A percentile compares a stretch with the other conserved stretches of the same genome.
These are phyloP conservation scores for Carcharodon carcharias DNA, from an alignment of 2,797 vertebrate species.

Conservation along the genomic window DNA sequence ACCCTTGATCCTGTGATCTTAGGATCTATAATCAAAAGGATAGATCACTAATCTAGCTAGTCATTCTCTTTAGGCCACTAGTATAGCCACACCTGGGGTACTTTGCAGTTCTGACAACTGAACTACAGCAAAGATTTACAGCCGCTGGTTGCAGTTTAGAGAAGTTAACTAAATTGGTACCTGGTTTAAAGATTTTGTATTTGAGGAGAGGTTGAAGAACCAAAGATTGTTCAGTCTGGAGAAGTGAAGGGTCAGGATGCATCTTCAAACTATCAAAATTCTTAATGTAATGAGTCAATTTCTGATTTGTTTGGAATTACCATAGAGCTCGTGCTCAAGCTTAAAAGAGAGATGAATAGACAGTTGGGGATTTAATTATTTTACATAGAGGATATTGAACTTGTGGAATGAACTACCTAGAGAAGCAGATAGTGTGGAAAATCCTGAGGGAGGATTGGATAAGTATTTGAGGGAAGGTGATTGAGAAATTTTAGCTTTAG, in stretches of 20 bases:
- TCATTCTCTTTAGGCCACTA: not conserved
- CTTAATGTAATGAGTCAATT: not conserved
- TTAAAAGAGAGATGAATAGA: not conserved
- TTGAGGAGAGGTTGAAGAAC: not conserved
- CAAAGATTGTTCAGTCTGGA: not conserved
- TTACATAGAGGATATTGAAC: not conserved
- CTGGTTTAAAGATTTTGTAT: not conserved
- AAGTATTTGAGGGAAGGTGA: not conserved
- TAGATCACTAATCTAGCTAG: not conserved
- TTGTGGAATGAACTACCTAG: not conserved
- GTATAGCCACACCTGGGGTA: not conserved
- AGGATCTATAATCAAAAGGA: not conserved
- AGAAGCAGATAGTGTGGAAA: not conserved
- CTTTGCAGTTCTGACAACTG: not conserved
- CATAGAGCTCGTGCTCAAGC: not conserved
- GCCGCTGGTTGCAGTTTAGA: not conserved
- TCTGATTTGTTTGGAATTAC: not conserved
- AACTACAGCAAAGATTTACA: not conserved
- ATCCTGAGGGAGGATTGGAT: not conserved
- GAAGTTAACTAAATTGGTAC: not conserved
- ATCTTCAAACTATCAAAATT: not conserved
- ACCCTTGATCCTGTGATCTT: not conserved
- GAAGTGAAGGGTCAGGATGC: not conserved
- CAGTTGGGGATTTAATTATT: not conserved
- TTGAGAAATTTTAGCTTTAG: not conserved